Percentiles rank a stretch among this genome's conserved stretches.
Evolutionary conservation across 2,797 vertebrate genomes (phyloP).

Genomic region (Trachops cirrhosus): DNA sequence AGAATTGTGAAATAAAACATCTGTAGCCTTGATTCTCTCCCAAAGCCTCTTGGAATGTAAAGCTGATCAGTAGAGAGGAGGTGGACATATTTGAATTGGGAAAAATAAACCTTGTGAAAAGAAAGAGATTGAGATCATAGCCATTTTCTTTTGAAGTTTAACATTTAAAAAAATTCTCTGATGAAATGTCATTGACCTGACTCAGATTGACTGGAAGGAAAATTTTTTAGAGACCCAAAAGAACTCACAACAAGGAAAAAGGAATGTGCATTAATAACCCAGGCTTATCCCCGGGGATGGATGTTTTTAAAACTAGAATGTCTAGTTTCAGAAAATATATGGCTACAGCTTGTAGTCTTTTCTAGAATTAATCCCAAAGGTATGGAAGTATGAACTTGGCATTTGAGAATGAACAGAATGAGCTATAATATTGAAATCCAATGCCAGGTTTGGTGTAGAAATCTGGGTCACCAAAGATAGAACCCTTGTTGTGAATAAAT

Average conservation of each 20-base stretch:
- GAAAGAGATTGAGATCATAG: background rate
- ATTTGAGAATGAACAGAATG: background rate
- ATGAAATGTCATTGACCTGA: background rate
- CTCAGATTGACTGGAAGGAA: background rate
- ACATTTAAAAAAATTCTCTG: background rate
- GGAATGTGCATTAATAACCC: background rate
- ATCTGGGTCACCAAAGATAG: background rate
- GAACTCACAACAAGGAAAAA: background rate
- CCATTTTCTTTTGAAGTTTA: background rate
- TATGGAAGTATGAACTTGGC: background rate
- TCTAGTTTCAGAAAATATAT: constrained; percentile 4
- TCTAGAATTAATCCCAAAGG: background rate
- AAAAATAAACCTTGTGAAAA: background rate
- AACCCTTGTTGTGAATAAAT: background rate
- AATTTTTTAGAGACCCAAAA: background rate
- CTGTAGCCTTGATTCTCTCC: background rate
- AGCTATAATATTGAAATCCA: background rate
- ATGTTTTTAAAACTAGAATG: background rate
- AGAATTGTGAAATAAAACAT: background rate
- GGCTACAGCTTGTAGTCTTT: background rate
- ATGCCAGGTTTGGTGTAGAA: background rate
- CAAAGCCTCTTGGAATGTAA: background rate
- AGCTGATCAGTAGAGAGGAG: background rate
- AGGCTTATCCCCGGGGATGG: background rate
- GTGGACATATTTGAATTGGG: background rate